Evolutionary conservation across 2,797 vertebrate genomes (phyloP).

Genomic region (Pelobates cultripes): DNA sequence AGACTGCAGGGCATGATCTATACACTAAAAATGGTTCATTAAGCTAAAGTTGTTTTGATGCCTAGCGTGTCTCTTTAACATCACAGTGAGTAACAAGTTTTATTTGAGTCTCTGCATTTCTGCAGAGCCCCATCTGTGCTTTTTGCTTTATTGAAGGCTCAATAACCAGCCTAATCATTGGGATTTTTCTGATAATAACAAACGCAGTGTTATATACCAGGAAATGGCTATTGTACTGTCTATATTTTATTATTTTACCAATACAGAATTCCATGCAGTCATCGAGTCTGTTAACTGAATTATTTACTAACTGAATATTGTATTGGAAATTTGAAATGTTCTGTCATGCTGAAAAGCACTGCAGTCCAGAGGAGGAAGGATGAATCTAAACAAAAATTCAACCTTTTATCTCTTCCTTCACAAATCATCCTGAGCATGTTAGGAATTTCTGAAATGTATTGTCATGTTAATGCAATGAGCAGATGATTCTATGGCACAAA

Average conservation of each 20-base stretch:
- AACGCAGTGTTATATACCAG: no score
- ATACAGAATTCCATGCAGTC: neutral
- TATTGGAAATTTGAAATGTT: neutral
- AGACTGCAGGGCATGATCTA: no score
- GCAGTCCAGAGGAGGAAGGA: neutral
- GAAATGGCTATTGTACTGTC: neutral
- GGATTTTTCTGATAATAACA: no score
- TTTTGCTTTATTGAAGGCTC: no score
- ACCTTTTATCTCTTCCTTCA: conserved; percentile 2
- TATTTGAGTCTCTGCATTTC: no score
- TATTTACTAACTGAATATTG: neutral
- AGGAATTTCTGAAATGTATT: neutral
- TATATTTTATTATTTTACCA: neutral
- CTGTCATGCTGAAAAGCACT: neutral
- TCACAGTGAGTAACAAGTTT: no score
- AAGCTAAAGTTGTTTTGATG: no score
- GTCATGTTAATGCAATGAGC: neutral
- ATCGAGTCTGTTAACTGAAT: neutral
- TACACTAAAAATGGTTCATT: no score
- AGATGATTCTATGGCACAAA: neutral
- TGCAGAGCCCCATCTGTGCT: no score
- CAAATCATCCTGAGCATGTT: neutral
- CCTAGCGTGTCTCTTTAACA: no score
- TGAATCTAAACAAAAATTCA: neutral
- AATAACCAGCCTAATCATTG: no score